phyloP scores from a whole-genome alignment of 2,888 invertebrate species.

The Hybos culiciformis region DNA sequence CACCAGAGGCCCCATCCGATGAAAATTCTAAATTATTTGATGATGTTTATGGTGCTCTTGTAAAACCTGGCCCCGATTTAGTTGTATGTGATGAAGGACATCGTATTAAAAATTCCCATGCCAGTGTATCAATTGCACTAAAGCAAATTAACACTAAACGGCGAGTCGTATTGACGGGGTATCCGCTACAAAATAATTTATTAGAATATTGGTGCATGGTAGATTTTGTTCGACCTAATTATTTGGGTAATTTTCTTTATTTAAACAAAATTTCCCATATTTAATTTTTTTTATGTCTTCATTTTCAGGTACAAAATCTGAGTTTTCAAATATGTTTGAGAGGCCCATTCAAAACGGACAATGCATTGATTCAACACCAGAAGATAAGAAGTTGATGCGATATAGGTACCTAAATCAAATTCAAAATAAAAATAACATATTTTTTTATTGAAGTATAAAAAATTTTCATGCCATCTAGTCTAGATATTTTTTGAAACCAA shows the following conservation, averaged over 20 bases:
- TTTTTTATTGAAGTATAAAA: no score
- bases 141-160: slow-evolving; percentile 91
- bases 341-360: slow-evolving; percentile 97
- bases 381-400: no score
- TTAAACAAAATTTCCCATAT: no score
- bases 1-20: no score
- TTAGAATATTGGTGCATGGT: slow-evolving; percentile 99
- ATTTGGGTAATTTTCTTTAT: no score
- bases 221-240: slow-evolving; percentile 94
- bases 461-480: no score
- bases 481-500: no score
- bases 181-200: slow-evolving; percentile 95
- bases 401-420: no score
- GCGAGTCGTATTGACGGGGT: slow-evolving; percentile 91
- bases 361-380: no score
- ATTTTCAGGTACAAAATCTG: slow-evolving; percentile 85
- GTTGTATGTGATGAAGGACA: slow-evolving; percentile 96
- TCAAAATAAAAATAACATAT: no score
- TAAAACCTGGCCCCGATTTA: slow-evolving; percentile 84
- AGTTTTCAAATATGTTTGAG: slow-evolving; percentile 98
- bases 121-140: slow-evolving; percentile 87
- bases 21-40: slow-evolving; percentile 47
- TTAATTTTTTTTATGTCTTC: no score
- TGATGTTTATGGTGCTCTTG: slow-evolving; percentile 70
- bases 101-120: slow-evolving; percentile 94